These are phyloP conservation scores for Empis stercorea DNA, from an alignment of 2,888 invertebrate species.

Conservation along the genomic window DNA sequence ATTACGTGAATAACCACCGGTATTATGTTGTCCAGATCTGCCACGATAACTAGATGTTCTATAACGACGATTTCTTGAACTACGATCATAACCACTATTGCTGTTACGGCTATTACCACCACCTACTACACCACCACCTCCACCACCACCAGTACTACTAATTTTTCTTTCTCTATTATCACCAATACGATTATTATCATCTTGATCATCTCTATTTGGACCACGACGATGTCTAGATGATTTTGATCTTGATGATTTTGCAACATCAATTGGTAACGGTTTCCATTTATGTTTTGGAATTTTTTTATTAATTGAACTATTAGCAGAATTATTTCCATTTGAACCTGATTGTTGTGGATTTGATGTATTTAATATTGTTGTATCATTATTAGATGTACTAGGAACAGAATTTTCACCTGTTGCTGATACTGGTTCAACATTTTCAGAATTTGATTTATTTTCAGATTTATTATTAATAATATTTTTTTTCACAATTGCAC, in stretches of 20 bases:
- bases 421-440: slow-evolving; percentile 3
- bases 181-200: slow-evolving; percentile 19
- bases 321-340: slow-evolving; percentile 24
- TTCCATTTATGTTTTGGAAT: slow-evolving; percentile 71
- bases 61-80: slow-evolving; percentile 30
- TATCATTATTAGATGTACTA: slow-evolving; percentile 12
- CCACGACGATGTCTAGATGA: slow-evolving; percentile 29
- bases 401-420: slow-evolving; percentile 15
- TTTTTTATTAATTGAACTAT: slow-evolving; percentile 25
- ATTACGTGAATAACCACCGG: slow-evolving; percentile 22
- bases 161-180: slow-evolving; percentile 13
- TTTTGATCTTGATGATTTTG: slow-evolving; percentile 51
- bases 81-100: slow-evolving; percentile 16
- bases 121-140: slow-evolving; percentile 32
- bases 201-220: slow-evolving; percentile 21
- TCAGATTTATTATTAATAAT: not conserved
- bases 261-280: slow-evolving; percentile 73
- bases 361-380: slow-evolving; percentile 2
- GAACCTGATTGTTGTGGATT: slow-evolving; percentile 5
- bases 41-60: slow-evolving; percentile 30
- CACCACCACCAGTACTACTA: slow-evolving; percentile 17
- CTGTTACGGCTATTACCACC: slow-evolving; percentile 18
- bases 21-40: slow-evolving; percentile 22
- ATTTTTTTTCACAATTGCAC: too few relatives aligned
- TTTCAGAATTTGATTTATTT: slow-evolving; percentile 2